Evolutionary conservation across 2,888 invertebrate genomes (phyloP), one percentile per base, ranked within the genome.

Genomic region (Drosophila trichaetosa): DNA sequence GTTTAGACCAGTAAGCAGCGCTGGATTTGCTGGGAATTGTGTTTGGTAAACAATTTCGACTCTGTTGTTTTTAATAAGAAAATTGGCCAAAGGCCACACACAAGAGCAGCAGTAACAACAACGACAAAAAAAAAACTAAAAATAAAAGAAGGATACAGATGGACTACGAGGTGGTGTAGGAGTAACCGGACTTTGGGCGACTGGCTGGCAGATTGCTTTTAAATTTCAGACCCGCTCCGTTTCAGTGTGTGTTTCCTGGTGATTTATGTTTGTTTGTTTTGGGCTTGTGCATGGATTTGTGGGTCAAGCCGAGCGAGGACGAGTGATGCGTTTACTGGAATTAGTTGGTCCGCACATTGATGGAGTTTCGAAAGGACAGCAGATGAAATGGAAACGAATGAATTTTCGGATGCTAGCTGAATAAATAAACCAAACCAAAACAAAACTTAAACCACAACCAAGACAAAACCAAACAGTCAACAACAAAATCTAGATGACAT

Each of bases 51-150:
- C 85, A 86, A 87, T 89, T 80, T 78, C 78, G 85, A 80, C 86
- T 87, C 85, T 87, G 88, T 86, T 89, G 88, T 86, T 86, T 89
- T 86, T 86, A 86, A 86, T 86, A 86, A 86, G 85, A 86, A 86
- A 86, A 86, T 89, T 86, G 85, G 85, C 85, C 90, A 89, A 87
- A 80, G 85, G 85, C 86, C 85, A 86, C 85, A 78, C 76, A 73
- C 69, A 42, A 42, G 2, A 42, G 21, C 21, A 42, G 21, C 42
- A 42, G 1, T 11, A 21, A 13, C 49, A 18, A 42, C 56, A 54
- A 51, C 2, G 7, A 36, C 16, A 16, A 36, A 36, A 36, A 16
- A 2, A 2, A 24, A 24, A 16, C 10, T 11, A 16, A 24, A 16
- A 46, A 24, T 24, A 13, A 46, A 21, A 21, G 46, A 46, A 16